Evolutionary conservation across 2,113 vertebrate species (phyloP).

Genomic region (Psilopogon haemacephalus): DNA sequence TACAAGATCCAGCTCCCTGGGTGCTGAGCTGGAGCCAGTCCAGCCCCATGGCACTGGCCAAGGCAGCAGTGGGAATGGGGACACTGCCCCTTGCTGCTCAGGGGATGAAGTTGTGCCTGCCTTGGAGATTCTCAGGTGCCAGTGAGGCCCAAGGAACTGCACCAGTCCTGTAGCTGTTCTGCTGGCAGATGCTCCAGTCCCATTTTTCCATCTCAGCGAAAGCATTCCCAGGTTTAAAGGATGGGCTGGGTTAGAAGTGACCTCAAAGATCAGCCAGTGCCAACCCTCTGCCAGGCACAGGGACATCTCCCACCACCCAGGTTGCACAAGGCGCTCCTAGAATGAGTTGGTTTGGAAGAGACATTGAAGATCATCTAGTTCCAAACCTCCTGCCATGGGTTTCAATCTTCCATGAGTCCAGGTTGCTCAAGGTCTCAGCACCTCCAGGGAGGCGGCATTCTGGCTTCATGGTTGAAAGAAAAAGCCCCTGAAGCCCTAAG

Average conservation of each 20-base stretch:
- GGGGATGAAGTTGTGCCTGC: accelerated
- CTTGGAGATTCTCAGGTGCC: not conserved
- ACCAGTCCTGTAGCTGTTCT: not conserved
- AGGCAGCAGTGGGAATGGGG: not conserved
- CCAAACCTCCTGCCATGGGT: too few relatives aligned
- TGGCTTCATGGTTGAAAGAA: not conserved
- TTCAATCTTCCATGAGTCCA: too few relatives aligned
- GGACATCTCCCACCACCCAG: too few relatives aligned
- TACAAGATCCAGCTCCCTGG: not conserved
- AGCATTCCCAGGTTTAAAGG: not conserved
- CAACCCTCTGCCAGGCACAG: too few relatives aligned
- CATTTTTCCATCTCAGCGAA: not conserved
- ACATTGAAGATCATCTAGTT: too few relatives aligned
- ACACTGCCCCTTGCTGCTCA: not conserved
- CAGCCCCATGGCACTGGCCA: not conserved
- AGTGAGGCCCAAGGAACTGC: not conserved
- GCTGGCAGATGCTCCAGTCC: not conserved
- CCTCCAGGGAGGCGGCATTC: too few relatives aligned
- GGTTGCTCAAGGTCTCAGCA: too few relatives aligned
- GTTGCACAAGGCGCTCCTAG: too few relatives aligned
- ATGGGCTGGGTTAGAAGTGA: too few relatives aligned
- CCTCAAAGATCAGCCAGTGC: too few relatives aligned
- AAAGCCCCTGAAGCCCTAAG: conserved; percentile 1
- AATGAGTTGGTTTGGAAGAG: too few relatives aligned
- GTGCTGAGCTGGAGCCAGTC: accelerated